Evolutionary conservation across 2,113 vertebrate genomes (phyloP), one percentile per base, ranked within the genome.

Genomic region (Chaetura pelagica): DNA sequence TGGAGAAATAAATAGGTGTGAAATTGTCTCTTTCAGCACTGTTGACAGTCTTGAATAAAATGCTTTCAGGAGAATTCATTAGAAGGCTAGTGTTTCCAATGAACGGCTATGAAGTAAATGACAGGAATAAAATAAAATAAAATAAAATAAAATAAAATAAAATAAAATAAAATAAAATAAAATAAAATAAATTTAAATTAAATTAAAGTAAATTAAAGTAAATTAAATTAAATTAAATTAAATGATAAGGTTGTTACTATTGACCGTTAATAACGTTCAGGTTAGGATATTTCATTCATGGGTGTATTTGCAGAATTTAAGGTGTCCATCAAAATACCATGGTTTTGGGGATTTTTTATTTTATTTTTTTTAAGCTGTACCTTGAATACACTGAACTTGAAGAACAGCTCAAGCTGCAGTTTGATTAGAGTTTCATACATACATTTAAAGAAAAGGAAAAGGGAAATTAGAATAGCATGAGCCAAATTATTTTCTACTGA

Each of bases 311-410:
- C 20, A 84, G 27, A 58, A 68, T 62, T 54, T 58, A 14, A 51
- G 21, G 2, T 34, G 6, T 79, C 13, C 32, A 63, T 74, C 24
- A 58, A 67, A 75, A 68, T 19, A 8, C 0, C 21, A 8, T 20
- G 2, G 4, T 24, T 44, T 4, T n/a, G 4, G 49, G 11, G 2
- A 1, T 3, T 5, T 10, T 3, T 9, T 21, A n/a, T 44, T 19
- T 35, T 19, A 0, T 62, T 26, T 2, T 23, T 78, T 84, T 86
- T n/a, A 34, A 59, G 51, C 6, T 32, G 6, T 38, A 15, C 8
- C 15, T 35, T 32, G 42, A 68, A 67, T 24, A 51, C 2, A 23
- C 15, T 29, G 49, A 73, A 71, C 5, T 54, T 63, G 22, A 88
- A 49, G 19, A 79, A 32, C 0, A 76, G 7, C 6, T 84, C 8